Base-by-base conservation (phyloP, 2,797 vertebrate species). In the Lutjanus argentimaculatus region DNA sequence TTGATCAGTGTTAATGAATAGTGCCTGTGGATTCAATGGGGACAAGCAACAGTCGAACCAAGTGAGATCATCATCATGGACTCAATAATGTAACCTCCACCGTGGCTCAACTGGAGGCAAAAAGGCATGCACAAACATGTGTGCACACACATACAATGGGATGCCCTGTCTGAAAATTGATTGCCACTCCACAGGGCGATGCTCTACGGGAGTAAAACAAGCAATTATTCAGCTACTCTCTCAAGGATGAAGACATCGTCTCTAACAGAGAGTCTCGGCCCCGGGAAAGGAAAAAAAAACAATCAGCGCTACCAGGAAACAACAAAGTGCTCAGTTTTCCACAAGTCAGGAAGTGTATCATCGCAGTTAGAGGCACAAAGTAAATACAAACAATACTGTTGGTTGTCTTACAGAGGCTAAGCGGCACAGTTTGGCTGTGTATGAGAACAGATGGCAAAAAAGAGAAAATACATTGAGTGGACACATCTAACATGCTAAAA, bases 1-100 rank as follows among this genome's bases (percentile, higher is more conserved):
- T 81, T 82, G 81, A 90, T 80, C 67, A 46, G 40, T 9, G 58
- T 67, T 83, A 87, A 77, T 85, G 70, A 89, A 71, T 25, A 57
- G 42, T 53, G 67, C 43, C 73, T 69, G 45, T 63, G 61, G 79
- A 86, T 63, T 76, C 40, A 80, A 56, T 62, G 43, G 67, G 86
- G 56, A 83, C 55, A 79, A 83, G 58, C 79, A 84, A 61, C 19
- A 61, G 63, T 69, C 19, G 48, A 86, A 84, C 74, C 16, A 69
- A 75, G 36, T 70, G 70, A 69, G 67, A 77, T 70, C 52, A 64
- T 63, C 79, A 79, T 45, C 81, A 79, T 48, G 5, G 49, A 85
- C 71, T 82, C 67, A 72, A 71, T 82, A 68, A 62, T 42, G 16
- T 58, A 36, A 75, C 22, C 72, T 71, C 68, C 48, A n/a, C n/a